phyloP scores from a whole-genome alignment of 2,113 vertebrate species.

The Tringa solitaria region DNA sequence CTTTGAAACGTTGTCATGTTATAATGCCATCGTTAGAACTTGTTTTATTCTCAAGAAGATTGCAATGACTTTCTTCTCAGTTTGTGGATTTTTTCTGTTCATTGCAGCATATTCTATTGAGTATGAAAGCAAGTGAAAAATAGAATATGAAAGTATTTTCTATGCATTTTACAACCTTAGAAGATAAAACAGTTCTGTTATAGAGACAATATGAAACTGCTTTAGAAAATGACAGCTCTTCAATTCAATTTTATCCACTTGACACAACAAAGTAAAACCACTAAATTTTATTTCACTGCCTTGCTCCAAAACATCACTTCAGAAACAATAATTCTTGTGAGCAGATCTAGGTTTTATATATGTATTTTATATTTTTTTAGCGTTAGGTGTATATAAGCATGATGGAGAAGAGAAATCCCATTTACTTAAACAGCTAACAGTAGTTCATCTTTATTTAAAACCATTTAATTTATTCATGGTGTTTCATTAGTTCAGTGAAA shows the following conservation, averaged over 20 bases:
- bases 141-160: not conserved
- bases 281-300: not conserved
- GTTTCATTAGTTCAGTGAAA: not conserved
- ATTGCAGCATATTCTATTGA: not conserved
- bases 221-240: slow-evolving; percentile 32
- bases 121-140: not conserved
- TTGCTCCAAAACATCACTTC: not conserved
- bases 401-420: not conserved
- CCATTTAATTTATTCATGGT: not conserved
- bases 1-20: not conserved
- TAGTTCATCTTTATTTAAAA: not conserved
- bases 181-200: slow-evolving; percentile 2
- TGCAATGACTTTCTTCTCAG: not conserved
- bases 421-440: not conserved
- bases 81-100: not conserved
- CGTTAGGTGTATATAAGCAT: not conserved
- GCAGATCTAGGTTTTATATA: not conserved
- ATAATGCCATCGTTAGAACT: not conserved
- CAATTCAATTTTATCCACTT: slow-evolving; percentile 11
- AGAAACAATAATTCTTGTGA: not conserved
- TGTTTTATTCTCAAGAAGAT: not conserved
- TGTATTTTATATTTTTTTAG: not conserved
- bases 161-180: not conserved
- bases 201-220: not conserved
- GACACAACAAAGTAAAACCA: not conserved